Evolutionary conservation across 1,140 invertebrate genomes (phyloP).

Genomic region (Zelostemma sp.): DNA sequence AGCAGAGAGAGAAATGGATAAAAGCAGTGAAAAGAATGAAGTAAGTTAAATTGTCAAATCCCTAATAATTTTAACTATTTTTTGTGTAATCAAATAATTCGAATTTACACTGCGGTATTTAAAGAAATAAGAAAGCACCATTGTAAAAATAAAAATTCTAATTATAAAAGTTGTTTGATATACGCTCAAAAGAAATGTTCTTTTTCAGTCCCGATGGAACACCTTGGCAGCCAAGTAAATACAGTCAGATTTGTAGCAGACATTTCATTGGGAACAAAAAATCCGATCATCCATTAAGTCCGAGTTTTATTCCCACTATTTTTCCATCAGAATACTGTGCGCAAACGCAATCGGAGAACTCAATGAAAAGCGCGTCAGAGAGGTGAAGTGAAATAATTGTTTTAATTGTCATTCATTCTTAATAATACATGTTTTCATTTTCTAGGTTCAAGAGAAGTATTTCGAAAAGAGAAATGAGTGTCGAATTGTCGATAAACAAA

Average conservation of each 20-base stretch:
- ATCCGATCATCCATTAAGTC: slow-evolving; percentile 24
- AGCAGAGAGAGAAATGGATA: neutral
- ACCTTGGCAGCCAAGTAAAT: slow-evolving; percentile 21
- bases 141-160: neutral
- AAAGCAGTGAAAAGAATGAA: neutral
- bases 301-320: slow-evolving; percentile 31
- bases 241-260: slow-evolving; percentile 23
- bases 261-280: slow-evolving; percentile 36
- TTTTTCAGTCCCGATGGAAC: slow-evolving; percentile 18
- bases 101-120: no score
- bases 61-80: no score
- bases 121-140: no score
- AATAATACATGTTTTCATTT: neutral
- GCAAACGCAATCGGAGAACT: neutral
- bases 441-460: no score
- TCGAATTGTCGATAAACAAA: no score
- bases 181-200: neutral
- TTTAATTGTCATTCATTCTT: neutral
- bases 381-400: no score
- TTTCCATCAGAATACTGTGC: slow-evolving; percentile 1
- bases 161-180: no score
- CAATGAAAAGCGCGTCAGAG: neutral
- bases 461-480: no score
- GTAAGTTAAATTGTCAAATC: neutral
- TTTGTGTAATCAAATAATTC: no score